Percentiles rank a stretch among this genome's conserved stretches.
These are phyloP conservation scores for Crossocerus cetratus DNA, from an alignment of 2,888 invertebrate species.

Conservation along the genomic window DNA sequence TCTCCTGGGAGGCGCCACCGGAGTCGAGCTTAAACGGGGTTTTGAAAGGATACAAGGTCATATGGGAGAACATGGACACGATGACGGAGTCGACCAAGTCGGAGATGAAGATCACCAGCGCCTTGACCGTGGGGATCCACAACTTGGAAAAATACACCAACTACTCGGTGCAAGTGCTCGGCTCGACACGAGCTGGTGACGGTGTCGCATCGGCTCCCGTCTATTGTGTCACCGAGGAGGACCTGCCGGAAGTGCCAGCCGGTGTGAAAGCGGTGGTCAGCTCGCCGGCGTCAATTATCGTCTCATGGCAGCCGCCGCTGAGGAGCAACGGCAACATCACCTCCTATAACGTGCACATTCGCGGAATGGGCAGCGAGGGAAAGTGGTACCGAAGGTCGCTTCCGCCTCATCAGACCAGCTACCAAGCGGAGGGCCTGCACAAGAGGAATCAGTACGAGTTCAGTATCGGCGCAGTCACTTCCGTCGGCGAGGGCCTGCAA, in stretches of 20 bases:
- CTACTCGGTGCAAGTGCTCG: conserved; percentile 93
- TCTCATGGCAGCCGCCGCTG: conserved; percentile 93
- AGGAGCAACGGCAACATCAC: conserved; percentile 85
- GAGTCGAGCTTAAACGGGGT: conserved; percentile 90
- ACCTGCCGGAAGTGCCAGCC: conserved; percentile 93
- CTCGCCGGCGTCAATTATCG: conserved; percentile 89
- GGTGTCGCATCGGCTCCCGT: conserved; percentile 91
- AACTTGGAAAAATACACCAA: conserved; percentile 92
- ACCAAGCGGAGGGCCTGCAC: conserved; percentile 73
- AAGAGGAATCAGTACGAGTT: conserved; percentile 77
- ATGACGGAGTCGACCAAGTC: conserved; percentile 71
- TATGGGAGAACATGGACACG: conserved; percentile 74
- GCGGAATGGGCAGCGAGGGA: conserved; percentile 69
- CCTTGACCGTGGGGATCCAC: conserved; percentile 84
- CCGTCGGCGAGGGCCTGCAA: conserved; percentile 75
- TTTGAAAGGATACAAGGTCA: conserved; percentile 91
- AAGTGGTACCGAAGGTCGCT: conserved; percentile 70
- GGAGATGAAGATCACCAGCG: conserved; percentile 83
- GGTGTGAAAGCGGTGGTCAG: conserved; percentile 94
- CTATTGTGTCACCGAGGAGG: conserved; percentile 93
- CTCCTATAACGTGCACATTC: conserved; percentile 73
- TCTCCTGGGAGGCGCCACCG: conserved; percentile 91
- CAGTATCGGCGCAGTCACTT: conserved; percentile 75
- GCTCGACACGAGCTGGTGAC: conserved; percentile 93
- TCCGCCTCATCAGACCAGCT: conserved; percentile 72